Evolutionary conservation across 2,113 vertebrate species (phyloP).

Genomic region (Platichthys flesus): DNA sequence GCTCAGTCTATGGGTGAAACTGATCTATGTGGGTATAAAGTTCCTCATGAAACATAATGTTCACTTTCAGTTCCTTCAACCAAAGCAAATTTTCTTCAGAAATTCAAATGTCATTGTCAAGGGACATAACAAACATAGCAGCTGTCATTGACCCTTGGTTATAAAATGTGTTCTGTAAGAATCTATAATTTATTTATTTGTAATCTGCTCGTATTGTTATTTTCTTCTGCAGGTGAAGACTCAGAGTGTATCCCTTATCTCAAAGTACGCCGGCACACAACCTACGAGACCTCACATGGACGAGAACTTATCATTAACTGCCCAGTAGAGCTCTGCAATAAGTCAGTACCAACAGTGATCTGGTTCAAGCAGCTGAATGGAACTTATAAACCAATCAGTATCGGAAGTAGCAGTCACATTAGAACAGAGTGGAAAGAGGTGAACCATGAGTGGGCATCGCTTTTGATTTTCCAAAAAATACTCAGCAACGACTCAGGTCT

Average conservation of each 20-base stretch:
- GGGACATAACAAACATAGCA: not conserved
- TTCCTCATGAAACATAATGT: not conserved
- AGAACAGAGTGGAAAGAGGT: not conserved
- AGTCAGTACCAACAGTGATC: not conserved
- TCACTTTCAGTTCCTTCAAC: constrained; percentile 15
- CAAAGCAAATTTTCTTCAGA: not conserved
- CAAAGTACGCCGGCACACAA: rapidly evolving
- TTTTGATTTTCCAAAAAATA: constrained; percentile 52
- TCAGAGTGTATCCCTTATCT: not conserved
- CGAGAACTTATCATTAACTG: constrained; percentile 59
- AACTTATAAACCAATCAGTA: too few relatives aligned
- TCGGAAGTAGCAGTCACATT: constrained; percentile 18
- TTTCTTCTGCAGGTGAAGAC: constrained; percentile 40
- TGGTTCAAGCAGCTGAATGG: constrained; percentile 58
- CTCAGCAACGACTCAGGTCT: constrained; percentile 40
- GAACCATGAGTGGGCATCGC: rapidly evolving
- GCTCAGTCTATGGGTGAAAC: too few relatives aligned
- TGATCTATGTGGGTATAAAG: not conserved
- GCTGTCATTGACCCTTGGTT: not conserved
- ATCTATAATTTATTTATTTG: not conserved
- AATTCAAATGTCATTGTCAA: not conserved
- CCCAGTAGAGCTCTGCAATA: not conserved
- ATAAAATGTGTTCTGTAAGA: not conserved
- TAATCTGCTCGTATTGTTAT: not conserved
- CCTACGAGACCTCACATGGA: rapidly evolving